Conservation (phyloP, 2,797 vertebrate genomes). For the Echeneis naucrates region DNA sequence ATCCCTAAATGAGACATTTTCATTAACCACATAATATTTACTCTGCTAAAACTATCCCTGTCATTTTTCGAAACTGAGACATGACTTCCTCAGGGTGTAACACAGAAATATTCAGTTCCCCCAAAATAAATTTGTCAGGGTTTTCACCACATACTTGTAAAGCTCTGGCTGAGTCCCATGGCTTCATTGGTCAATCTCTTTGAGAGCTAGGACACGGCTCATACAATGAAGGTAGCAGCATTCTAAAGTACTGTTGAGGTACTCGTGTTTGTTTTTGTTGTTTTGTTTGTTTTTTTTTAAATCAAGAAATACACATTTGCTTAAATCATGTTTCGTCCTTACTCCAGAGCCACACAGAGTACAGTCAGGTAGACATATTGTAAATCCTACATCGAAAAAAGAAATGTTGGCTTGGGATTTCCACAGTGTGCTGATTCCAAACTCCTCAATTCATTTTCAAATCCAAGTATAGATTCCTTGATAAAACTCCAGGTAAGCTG, state of each 20-base stretch:
- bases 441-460: conserved; percentile 78
- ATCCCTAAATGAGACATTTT: conserved; percentile 62
- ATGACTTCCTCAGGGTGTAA: conserved; percentile 55
- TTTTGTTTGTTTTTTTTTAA: conserved; percentile 54
- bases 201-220: conserved; percentile 82
- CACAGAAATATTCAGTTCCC: conserved; percentile 69
- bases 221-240: conserved; percentile 81
- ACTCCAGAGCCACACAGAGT: conserved; percentile 68
- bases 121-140: conserved; percentile 69
- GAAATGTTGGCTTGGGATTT: conserved; percentile 66
- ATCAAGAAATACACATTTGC: conserved; percentile 68
- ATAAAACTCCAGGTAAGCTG: conserved; percentile 68
- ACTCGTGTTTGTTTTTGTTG: conserved; percentile 55
- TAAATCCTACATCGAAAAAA: conserved; percentile 74
- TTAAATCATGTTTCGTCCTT: conserved; percentile 64
- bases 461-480: conserved; percentile 74
- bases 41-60: conserved; percentile 45
- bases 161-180: conserved; percentile 85
- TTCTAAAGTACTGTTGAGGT: conserved; percentile 80
- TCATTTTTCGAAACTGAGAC: conserved; percentile 51
- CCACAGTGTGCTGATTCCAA: conserved; percentile 72
- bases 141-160: conserved; percentile 85
- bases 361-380: conserved; percentile 77
- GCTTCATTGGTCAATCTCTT: conserved; percentile 85
- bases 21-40: conserved; percentile 56